phyloP scores from a whole-genome alignment of 2,888 invertebrate species.

The Antitype chi region DNA sequence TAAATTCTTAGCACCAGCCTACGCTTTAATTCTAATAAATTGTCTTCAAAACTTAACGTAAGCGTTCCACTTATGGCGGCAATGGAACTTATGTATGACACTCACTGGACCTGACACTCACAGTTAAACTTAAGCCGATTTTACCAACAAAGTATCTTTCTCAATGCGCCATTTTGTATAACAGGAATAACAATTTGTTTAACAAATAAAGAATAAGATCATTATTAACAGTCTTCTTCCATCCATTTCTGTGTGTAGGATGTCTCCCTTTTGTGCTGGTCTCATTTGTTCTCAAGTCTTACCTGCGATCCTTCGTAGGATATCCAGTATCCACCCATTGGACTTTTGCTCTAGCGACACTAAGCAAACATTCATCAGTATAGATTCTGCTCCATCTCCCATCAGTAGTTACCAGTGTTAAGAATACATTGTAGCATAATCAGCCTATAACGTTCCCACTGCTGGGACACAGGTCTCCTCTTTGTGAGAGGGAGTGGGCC shows the following conservation, averaged over 20 bases:
- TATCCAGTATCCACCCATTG: background rate
- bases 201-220: background rate
- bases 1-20: slow-evolving; percentile 27
- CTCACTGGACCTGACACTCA: slow-evolving; percentile 23
- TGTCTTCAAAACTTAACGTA: slow-evolving; percentile 38
- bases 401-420: slow-evolving; percentile 12
- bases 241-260: background rate
- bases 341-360: background rate
- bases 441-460: no score
- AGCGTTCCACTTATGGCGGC: slow-evolving; percentile 26
- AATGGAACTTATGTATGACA: slow-evolving; percentile 3
- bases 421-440: background rate
- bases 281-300: background rate
- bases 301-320: no score
- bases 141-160: slow-evolving; percentile 13
- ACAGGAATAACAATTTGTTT: slow-evolving; percentile 18
- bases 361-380: background rate
- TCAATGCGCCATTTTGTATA: slow-evolving; percentile 19
- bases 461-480: no score
- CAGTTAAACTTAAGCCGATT: slow-evolving; percentile 51
- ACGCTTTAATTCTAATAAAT: slow-evolving; percentile 51
- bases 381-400: background rate
- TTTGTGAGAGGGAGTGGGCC: no score
- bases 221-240: background rate
- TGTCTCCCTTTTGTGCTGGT: background rate